Percentiles rank a stretch among this genome's conserved stretches.
phyloP scores from a whole-genome alignment of 2,113 vertebrate genomes.

The Centropus unirufus region DNA sequence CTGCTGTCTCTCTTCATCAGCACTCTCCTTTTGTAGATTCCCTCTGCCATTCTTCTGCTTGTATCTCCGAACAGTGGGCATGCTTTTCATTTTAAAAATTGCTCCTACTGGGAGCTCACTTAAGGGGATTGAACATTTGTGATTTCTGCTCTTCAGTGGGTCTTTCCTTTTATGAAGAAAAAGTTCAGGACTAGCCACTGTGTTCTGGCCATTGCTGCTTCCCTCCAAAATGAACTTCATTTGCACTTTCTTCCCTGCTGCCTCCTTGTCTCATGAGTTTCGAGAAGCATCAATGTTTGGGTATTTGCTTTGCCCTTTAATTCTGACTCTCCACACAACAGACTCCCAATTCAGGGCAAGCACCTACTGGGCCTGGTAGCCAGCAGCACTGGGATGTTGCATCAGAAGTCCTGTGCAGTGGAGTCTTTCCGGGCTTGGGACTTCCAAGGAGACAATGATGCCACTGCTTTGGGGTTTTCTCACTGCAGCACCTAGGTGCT shows the following conservation, averaged over 20 bases:
- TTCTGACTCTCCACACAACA: constrained; percentile 16
- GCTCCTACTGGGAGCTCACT: constrained; percentile 60
- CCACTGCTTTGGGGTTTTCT: not conserved
- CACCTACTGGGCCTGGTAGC: not conserved
- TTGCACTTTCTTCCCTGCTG: not conserved
- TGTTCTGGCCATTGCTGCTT: constrained; percentile 21
- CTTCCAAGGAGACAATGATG: not conserved
- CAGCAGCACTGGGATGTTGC: constrained; percentile 20
- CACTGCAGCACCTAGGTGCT: not conserved
- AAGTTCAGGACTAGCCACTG: constrained; percentile 2
- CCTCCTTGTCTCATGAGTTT: not conserved
- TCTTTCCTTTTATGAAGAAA: constrained; percentile 25
- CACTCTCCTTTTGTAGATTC: not conserved
- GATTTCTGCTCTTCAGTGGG: constrained; percentile 52
- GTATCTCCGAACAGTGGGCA: constrained; percentile 23
- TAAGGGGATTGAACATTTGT: not conserved
- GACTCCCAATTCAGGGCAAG: not conserved
- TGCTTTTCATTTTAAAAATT: constrained; percentile 46
- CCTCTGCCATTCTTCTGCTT: not conserved
- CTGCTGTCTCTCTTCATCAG: constrained; percentile 41
- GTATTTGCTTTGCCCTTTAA: not conserved
- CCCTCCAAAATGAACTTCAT: constrained; percentile 13
- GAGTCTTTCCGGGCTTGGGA: not conserved
- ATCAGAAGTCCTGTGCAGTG: not conserved
- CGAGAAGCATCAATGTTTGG: not conserved